These are phyloP conservation scores for Cataglyphis altisquamis DNA, from an alignment of 2,888 invertebrate species.

Conservation along the genomic window DNA sequence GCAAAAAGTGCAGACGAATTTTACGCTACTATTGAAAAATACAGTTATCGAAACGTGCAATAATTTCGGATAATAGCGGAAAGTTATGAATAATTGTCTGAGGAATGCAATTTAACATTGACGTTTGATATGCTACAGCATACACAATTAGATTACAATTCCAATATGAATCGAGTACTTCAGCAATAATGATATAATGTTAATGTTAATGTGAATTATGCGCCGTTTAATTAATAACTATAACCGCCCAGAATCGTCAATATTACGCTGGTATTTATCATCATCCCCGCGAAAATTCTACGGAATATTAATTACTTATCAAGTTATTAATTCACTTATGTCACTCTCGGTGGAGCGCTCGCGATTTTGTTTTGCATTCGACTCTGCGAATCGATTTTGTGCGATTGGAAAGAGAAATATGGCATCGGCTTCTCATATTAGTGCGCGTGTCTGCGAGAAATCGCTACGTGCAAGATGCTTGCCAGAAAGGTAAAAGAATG, in stretches of 20 bases:
- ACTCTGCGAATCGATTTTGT: background rate
- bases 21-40: background rate
- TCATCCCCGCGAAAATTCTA: conserved; percentile 21
- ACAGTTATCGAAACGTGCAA: conserved; percentile 8
- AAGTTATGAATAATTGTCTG: conserved; percentile 27
- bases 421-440: background rate
- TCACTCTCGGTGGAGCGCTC: background rate
- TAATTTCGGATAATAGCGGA: conserved; percentile 4
- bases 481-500: background rate
- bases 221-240: conserved; percentile 43
- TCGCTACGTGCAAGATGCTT: background rate
- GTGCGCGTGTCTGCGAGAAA: background rate
- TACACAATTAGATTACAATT: conserved; percentile 44
- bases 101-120: conserved; percentile 34
- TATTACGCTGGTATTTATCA: conserved; percentile 21
- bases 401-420: background rate
- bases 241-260: conserved; percentile 18
- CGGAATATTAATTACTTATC: conserved; percentile 30
- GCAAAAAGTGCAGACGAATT: background rate
- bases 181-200: conserved; percentile 31
- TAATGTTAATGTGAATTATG: conserved; percentile 43
- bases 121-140: conserved; percentile 26
- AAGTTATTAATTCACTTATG: conserved; percentile 34
- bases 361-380: background rate
- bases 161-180: conserved; percentile 22